Evolutionary conservation across 2,888 invertebrate genomes (phyloP).

Genomic region (Agrotis puta): DNA sequence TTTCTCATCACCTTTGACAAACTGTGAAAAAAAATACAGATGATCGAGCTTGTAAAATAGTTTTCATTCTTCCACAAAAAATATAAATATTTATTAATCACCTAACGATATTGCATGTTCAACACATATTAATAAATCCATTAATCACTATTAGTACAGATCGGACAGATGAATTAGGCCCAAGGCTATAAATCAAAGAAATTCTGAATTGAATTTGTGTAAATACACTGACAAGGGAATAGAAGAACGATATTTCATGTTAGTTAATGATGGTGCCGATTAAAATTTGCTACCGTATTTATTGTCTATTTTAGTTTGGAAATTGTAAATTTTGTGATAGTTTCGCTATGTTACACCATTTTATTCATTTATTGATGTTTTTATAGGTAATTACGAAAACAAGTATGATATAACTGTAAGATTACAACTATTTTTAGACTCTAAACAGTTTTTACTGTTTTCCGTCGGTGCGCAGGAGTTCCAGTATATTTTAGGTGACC

Average conservation of each 20-base stretch:
- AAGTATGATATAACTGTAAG: no score
- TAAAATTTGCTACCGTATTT: constrained; percentile 15
- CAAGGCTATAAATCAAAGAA: constrained; percentile 49
- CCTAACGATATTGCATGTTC: constrained; percentile 36
- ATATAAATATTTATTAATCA: constrained; percentile 25
- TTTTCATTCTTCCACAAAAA: no score
- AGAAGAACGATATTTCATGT: constrained; percentile 35
- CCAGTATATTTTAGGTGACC: no score
- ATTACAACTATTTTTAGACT: no score
- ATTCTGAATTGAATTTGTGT: constrained; percentile 38
- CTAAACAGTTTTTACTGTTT: no score
- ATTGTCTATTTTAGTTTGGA: neutral
- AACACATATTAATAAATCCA: constrained; percentile 29
- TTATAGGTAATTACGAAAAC: no score
- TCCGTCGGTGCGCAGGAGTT: no score
- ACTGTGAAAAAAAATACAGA: no score
- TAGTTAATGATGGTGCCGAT: constrained; percentile 7
- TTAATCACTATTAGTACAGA: constrained; percentile 37
- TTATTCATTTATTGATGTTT: no score
- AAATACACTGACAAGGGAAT: constrained; percentile 25
- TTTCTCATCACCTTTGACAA: no score
- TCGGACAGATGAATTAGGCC: constrained; percentile 32
- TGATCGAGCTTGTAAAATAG: no score
- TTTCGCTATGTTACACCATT: neutral
- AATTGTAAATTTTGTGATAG: neutral